phyloP scores from a whole-genome alignment of 2,113 vertebrate species.

The Megaceryle maxima region DNA sequence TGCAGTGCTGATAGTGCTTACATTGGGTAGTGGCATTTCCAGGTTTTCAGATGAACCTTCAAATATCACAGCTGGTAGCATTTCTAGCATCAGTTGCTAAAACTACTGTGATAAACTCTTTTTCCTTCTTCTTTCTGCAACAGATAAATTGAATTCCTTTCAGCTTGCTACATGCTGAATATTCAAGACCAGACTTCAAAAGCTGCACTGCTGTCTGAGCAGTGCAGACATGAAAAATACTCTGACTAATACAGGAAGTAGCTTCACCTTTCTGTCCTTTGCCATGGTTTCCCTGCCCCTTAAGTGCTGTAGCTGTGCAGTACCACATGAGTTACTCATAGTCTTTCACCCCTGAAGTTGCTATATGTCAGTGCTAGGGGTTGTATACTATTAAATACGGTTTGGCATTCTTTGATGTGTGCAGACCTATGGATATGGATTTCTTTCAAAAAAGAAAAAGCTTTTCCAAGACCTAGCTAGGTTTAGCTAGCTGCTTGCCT shows the following conservation, averaged over 20 bases:
- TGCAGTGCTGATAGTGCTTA: background rate
- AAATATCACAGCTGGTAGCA: conserved; percentile 24
- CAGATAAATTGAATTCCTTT: conserved; percentile 14
- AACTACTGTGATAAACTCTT: background rate
- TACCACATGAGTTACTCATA: background rate
- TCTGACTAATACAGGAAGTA: background rate
- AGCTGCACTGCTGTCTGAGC: background rate
- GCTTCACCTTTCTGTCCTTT: conserved; percentile 22
- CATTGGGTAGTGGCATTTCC: conserved; percentile 10
- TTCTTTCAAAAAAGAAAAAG: background rate
- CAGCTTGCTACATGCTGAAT: conserved; percentile 15
- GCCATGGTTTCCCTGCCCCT: background rate
- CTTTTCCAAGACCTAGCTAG: background rate
- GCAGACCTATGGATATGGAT: background rate
- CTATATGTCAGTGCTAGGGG: background rate
- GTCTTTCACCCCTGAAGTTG: background rate
- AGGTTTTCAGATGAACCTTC: conserved; percentile 1
- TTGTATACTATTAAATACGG: background rate
- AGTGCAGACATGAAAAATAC: background rate
- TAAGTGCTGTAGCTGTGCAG: background rate
- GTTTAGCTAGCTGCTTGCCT: background rate
- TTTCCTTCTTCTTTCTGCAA: background rate
- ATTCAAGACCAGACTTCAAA: conserved; percentile 48
- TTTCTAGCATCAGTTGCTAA: conserved; percentile 15
- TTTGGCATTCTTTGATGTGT: background rate